phyloP scores from a whole-genome alignment of 2,113 vertebrate species.

The Excalfactoria chinensis region DNA sequence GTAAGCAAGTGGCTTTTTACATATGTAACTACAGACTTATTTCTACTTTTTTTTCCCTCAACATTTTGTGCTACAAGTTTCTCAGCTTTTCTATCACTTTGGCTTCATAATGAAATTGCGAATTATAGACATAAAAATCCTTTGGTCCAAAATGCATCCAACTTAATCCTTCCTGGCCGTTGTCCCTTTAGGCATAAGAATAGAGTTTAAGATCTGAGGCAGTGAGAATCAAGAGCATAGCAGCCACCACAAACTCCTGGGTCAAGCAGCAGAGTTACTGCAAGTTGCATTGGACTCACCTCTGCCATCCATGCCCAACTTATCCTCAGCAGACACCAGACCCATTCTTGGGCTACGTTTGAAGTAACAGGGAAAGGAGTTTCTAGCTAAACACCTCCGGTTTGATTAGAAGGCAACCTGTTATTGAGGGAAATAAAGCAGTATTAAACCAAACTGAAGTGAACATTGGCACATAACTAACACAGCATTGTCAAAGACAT shows the following conservation, averaged over 20 bases:
- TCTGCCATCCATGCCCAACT: neutral
- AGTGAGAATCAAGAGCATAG: neutral
- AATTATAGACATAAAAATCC: neutral
- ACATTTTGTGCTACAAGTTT: neutral
- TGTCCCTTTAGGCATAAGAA: neutral
- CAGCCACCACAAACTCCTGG: neutral
- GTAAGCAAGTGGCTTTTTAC: neutral
- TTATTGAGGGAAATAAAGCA: neutral
- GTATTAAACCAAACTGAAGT: slow-evolving; percentile 21
- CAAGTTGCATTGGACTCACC: neutral
- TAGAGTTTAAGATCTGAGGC: neutral
- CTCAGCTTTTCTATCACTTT: slow-evolving; percentile 1
- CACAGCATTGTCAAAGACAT: slow-evolving; percentile 49
- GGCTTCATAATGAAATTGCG: neutral
- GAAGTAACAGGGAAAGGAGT: neutral
- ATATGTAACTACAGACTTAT: neutral
- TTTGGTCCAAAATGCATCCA: neutral
- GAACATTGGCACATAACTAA: slow-evolving; percentile 6
- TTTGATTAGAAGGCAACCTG: neutral
- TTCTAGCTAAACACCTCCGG: neutral
- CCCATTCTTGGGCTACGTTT: neutral
- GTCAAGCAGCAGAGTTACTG: neutral
- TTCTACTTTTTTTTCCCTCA: neutral
- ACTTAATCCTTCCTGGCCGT: neutral
- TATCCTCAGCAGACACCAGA: neutral